A percentile compares a stretch with the other conserved stretches of the same genome.
Conservation (phyloP, 2,113 vertebrate genomes). For the Vombatus ursinus region DNA sequence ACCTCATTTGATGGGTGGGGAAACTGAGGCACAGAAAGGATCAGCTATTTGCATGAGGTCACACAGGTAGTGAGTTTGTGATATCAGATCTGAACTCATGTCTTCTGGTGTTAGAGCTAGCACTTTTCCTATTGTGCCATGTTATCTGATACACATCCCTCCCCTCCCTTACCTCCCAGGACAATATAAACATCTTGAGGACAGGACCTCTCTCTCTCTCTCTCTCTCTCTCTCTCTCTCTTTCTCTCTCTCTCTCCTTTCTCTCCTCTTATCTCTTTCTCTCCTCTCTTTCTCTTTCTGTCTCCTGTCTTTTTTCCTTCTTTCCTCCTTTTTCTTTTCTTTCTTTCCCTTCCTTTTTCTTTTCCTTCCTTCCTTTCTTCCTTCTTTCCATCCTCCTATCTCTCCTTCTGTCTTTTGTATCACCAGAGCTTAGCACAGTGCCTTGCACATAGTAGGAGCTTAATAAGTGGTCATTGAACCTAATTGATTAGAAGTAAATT, state of each 20-base stretch:
- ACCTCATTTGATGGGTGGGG: neutral
- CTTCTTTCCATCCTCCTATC: neutral
- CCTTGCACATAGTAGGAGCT: neutral
- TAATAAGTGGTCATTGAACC: neutral
- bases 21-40: neutral
- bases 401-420: neutral
- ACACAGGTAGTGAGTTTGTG: neutral
- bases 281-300: neutral
- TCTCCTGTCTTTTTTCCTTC: neutral
- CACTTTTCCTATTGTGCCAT: neutral
- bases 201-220: neutral
- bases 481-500: neutral
- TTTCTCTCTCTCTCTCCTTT: neutral
- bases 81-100: neutral
- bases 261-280: neutral
- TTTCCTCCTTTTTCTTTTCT: neutral
- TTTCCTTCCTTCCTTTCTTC: fast-evolving
- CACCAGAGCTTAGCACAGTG: neutral
- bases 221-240: neutral
- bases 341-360: neutral
- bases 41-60: neutral
- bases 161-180: no score
- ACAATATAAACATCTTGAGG: neutral
- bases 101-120: fast-evolving
- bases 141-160: neutral